Evolutionary conservation across 1,140 invertebrate species (phyloP).

Genomic region (Cataglyphis hispanica): DNA sequence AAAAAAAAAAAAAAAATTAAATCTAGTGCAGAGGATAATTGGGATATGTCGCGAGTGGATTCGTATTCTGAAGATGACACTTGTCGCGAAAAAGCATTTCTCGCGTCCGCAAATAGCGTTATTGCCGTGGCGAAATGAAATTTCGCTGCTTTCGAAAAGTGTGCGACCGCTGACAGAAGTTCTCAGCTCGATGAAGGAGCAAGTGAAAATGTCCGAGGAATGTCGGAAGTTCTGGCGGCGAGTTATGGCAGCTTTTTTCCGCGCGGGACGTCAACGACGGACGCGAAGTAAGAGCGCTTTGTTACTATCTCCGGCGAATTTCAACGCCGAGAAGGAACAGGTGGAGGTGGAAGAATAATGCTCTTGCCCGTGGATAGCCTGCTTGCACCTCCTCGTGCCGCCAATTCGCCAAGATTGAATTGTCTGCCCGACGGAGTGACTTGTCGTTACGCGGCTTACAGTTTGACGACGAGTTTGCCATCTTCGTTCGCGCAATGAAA

Average conservation of each 20-base stretch:
- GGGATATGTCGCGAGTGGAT: constrained; percentile 34
- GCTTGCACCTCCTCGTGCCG: constrained; percentile 34
- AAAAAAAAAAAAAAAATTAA: constrained; percentile 8
- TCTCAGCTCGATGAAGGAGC: constrained; percentile 14
- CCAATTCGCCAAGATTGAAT: constrained; percentile 73
- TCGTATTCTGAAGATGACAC: constrained; percentile 33
- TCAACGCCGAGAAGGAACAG: constrained; percentile 30
- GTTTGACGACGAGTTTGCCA: constrained; percentile 41
- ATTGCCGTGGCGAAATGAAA: constrained; percentile 48
- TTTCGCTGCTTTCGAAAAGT: constrained; percentile 52
- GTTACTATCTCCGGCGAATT: constrained; percentile 59
- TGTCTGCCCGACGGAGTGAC: constrained; percentile 66
- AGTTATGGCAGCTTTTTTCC: constrained; percentile 53
- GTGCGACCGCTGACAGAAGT: constrained; percentile 43
- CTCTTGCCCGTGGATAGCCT: constrained; percentile 55
- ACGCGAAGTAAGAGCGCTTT: constrained; percentile 10
- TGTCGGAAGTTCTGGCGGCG: constrained; percentile 39
- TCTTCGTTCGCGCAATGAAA: constrained; percentile 24
- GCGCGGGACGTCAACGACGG: constrained; percentile 44
- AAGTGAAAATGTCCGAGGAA: constrained; percentile 54
- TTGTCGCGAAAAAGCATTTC: constrained; percentile 25
- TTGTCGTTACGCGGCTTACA: constrained; percentile 67
- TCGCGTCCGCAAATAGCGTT: constrained; percentile 5
- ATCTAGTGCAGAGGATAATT: constrained; percentile 33
- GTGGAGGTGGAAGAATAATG: constrained; percentile 69